phyloP scores from a whole-genome alignment of 2,113 vertebrate genomes.

The Gnathonemus echidnorhynchus region DNA sequence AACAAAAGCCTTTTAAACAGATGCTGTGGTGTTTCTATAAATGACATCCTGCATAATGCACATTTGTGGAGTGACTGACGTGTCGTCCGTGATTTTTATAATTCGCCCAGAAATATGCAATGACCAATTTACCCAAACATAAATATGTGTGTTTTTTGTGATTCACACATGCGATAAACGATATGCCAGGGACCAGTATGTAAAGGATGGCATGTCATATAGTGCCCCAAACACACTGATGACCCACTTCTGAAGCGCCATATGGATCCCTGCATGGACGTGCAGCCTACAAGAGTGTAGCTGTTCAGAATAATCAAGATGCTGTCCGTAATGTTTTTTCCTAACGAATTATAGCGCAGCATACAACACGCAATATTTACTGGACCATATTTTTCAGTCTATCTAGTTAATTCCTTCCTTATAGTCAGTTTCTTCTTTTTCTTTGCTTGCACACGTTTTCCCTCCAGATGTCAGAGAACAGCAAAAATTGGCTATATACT shows the following conservation, averaged over 20 bases:
- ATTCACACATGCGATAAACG: neutral
- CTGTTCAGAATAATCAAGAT: neutral
- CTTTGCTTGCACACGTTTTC: neutral
- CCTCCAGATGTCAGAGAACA: neutral
- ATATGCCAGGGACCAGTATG: neutral
- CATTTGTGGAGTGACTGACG: neutral
- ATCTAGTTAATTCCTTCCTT: neutral
- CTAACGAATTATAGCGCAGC: neutral
- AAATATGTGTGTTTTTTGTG: neutral
- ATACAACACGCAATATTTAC: neutral
- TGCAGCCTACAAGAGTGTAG: neutral
- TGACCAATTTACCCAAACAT: neutral
- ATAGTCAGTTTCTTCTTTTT: neutral
- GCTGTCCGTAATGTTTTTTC: neutral
- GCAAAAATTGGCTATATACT: neutral
- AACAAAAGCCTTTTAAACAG: neutral
- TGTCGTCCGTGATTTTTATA: neutral
- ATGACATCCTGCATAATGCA: neutral
- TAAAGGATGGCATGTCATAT: neutral
- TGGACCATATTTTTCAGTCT: neutral
- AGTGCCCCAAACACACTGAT: neutral
- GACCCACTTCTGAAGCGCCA: neutral
- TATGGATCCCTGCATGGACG: neutral
- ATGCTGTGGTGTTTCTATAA: neutral
- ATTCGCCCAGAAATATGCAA: neutral